phyloP scores from a whole-genome alignment of 2,797 vertebrate species.

The Anableps anableps region DNA sequence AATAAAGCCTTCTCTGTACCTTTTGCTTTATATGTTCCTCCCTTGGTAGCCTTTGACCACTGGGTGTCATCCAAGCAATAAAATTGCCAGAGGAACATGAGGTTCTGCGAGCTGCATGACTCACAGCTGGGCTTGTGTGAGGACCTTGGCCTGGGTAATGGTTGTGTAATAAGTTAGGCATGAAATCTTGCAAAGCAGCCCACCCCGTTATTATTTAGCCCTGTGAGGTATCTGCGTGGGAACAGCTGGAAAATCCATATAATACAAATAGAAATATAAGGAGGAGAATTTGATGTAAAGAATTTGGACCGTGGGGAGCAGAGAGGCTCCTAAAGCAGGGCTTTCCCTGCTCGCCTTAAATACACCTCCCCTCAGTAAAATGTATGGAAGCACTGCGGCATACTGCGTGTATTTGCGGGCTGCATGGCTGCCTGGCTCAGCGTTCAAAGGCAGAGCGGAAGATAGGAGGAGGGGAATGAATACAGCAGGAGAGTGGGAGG shows the following conservation, averaged over 20 bases:
- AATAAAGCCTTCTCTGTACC: neutral
- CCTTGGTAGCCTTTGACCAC: slow-evolving; percentile 70
- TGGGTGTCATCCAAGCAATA: slow-evolving; percentile 81
- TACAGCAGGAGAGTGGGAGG: slow-evolving; percentile 74
- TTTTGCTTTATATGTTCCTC: slow-evolving; percentile 27
- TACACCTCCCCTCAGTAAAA: slow-evolving; percentile 54
- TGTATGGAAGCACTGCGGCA: slow-evolving; percentile 81
- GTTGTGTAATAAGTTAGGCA: slow-evolving; percentile 66
- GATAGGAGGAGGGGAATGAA: slow-evolving; percentile 79
- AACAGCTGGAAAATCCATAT: neutral
- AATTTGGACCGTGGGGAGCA: slow-evolving; percentile 3
- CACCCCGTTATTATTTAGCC: slow-evolving; percentile 1
- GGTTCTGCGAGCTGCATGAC: slow-evolving; percentile 62
- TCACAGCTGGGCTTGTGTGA: slow-evolving; percentile 66
- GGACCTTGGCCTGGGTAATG: slow-evolving; percentile 63
- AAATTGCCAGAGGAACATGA: slow-evolving; percentile 61
- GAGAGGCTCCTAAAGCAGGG: slow-evolving; percentile 7
- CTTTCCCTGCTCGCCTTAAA: slow-evolving; percentile 1
- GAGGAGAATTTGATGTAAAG: slow-evolving; percentile 1
- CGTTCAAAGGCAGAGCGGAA: slow-evolving; percentile 78
- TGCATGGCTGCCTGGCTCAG: slow-evolving; percentile 72
- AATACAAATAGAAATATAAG: neutral
- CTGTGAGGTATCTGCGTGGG: neutral
- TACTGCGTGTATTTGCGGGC: slow-evolving; percentile 74
- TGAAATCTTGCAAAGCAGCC: slow-evolving; percentile 32